These are phyloP conservation scores for Papilio polyxenes DNA, from an alignment of 1,140 invertebrate genomes.

Conservation along the genomic window DNA sequence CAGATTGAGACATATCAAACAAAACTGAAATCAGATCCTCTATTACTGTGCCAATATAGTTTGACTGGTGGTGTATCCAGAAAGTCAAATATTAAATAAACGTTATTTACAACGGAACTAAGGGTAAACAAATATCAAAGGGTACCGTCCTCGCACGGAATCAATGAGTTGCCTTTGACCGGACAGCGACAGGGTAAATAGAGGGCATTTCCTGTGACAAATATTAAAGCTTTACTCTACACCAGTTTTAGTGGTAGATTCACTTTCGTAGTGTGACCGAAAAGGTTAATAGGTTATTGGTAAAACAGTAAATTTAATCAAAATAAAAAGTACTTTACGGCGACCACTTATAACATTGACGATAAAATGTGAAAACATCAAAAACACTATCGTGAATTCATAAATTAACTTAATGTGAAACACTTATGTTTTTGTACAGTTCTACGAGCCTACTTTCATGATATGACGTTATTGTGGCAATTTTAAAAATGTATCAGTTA, in stretches of 20 bases:
- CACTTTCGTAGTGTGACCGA: constrained; percentile 25
- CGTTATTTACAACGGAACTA: constrained; percentile 52
- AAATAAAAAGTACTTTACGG: constrained; percentile 35
- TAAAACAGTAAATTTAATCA: constrained; percentile 37
- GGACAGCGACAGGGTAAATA: constrained; percentile 66
- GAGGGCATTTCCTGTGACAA: constrained; percentile 66
- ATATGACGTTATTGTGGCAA: neutral
- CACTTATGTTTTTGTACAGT: neutral
- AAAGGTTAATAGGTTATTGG: constrained; percentile 32
- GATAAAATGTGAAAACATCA: constrained; percentile 9
- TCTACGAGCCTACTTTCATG: neutral
- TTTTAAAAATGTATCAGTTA: neutral
- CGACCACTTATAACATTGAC: constrained; percentile 11
- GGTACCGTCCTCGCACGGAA: constrained; percentile 50
- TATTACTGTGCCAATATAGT: constrained; percentile 34
- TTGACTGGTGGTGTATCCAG: constrained; percentile 38
- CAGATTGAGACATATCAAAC: neutral
- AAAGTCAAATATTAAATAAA: constrained; percentile 53
- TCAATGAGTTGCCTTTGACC: constrained; percentile 66
- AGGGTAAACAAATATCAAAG: constrained; percentile 53
- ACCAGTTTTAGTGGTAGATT: constrained; percentile 38
- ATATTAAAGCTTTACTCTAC: constrained; percentile 57
- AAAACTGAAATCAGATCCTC: constrained; percentile 15
- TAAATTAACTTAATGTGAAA: constrained; percentile 1
- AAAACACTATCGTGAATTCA: neutral